Evolutionary conservation across 2,113 vertebrate species (phyloP), one percentile per base, ranked within the genome.

Genomic region (Zosterops lateralis): DNA sequence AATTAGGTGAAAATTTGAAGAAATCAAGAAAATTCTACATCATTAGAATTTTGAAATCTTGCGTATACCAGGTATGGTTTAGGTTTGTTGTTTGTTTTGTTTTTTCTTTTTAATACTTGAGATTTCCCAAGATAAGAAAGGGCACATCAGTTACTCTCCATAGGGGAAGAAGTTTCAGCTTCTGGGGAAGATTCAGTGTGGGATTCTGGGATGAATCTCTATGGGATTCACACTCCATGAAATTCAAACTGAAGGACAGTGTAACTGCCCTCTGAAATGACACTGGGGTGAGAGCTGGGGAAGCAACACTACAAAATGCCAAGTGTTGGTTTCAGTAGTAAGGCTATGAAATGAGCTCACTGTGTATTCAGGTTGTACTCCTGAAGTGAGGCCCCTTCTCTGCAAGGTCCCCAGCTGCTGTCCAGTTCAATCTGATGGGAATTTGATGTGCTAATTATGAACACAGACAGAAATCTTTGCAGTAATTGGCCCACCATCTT

Each of bases 321-420:
- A 58, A 54, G 25, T 77, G 17, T 28, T 86, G 96, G 45, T 83
- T 92, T 97, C 97, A 97, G 97, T 96, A 98, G 97, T 96, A 95
- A 17, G 19, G 85, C 88, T 95, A 32, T 14, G 5, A 48, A 58
- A 54, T 17, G 66, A 90, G 71, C 77, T 94, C 62, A 45, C 78
- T 89, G 73, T 40, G 65, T 64, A 75, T 83, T 90, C 86, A 56
- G 68, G 89, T 71, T 90, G 75, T 65, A 81, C 28, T 80, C 82
- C 64, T 83, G 36, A 95, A 7, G 25, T 3, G n/a, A 91, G 58
- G 94, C 36, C 45, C 62, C 3, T 34, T 29, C 65, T 66, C 75
- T 12, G 36, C 45, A 24, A 54, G 31, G 40, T n/a, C 82, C 31
- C 1, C 1, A 8, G 38, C 40, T 62, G 57, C 82, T n/a, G 34